These are phyloP conservation scores for Leucophenga montana DNA, from an alignment of 2,888 invertebrate genomes.

Conservation along the genomic window DNA sequence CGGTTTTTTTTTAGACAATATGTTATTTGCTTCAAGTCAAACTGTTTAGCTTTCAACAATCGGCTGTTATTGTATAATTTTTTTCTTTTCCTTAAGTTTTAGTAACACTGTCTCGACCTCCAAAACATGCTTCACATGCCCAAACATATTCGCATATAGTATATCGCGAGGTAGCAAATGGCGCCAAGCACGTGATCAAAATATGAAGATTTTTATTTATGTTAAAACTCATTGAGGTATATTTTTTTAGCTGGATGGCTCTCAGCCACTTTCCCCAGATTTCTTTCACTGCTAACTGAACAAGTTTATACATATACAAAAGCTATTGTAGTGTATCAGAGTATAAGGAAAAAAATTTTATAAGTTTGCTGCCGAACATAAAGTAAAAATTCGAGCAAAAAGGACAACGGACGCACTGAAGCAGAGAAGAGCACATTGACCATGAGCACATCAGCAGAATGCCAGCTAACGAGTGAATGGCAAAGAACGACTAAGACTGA, in stretches of 20 bases:
- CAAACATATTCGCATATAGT: slow-evolving; percentile 31
- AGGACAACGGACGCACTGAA: not conserved
- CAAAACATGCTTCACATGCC: slow-evolving; percentile 34
- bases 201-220: slow-evolving; percentile 32
- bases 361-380: not conserved
- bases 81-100: slow-evolving; percentile 30
- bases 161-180: slow-evolving; percentile 56
- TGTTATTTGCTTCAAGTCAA: not conserved
- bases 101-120: slow-evolving; percentile 18
- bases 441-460: not conserved
- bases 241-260: not conserved
- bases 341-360: not conserved
- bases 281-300: not conserved
- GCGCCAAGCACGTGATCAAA: slow-evolving; percentile 64
- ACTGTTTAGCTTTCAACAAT: not conserved
- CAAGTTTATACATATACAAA: slow-evolving; percentile 4
- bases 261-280: not conserved
- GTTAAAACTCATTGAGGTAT: slow-evolving; percentile 21
- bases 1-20: no score
- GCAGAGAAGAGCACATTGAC: not conserved
- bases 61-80: not conserved
- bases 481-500: not conserved
- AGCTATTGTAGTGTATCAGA: slow-evolving; percentile 32
- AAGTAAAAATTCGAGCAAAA: slow-evolving; percentile 4
- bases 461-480: not conserved